Evolutionary conservation across 2,888 invertebrate genomes (phyloP).

Genomic region (Cephus pulcher): DNA sequence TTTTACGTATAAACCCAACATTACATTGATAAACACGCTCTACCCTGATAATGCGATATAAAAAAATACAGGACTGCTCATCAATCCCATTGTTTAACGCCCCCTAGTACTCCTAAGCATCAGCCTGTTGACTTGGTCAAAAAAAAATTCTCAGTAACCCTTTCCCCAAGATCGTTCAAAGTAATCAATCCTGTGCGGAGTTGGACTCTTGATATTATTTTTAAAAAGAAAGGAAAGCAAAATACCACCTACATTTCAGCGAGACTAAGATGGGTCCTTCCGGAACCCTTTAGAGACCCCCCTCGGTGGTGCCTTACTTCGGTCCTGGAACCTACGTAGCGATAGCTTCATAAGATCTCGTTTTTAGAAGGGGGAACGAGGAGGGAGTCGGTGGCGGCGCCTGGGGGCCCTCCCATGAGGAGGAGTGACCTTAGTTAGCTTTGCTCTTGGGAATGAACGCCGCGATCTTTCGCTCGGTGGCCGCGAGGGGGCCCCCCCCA

Average conservation of each 20-base stretch:
- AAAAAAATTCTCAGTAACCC: not conserved
- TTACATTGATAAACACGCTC: not conserved
- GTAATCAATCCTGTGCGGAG: not conserved
- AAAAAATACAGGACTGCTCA: not conserved
- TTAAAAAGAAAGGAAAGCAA: not conserved
- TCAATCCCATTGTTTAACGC: not conserved
- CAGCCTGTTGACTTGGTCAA: not conserved
- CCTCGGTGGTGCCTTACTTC: constrained; percentile 35
- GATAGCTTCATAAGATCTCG: constrained; percentile 54
- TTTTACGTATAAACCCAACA: not conserved
- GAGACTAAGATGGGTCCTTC: constrained; percentile 24
- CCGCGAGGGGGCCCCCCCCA: not conserved
- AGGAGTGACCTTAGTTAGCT: constrained; percentile 62
- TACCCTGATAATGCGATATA: not conserved
- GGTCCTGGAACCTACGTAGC: constrained; percentile 33
- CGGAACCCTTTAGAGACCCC: constrained; percentile 14
- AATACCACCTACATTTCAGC: not conserved
- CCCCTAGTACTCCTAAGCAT: not conserved
- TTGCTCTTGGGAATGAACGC: constrained; percentile 57
- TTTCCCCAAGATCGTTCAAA: not conserved
- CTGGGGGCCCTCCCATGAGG: constrained; percentile 65
- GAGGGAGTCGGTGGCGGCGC: constrained; percentile 57
- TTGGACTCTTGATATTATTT: not conserved
- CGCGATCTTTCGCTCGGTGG: constrained; percentile 3
- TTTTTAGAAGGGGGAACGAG: constrained; percentile 48